phyloP scores from a whole-genome alignment of 2,888 invertebrate genomes.

The Mystacides longicornis region DNA sequence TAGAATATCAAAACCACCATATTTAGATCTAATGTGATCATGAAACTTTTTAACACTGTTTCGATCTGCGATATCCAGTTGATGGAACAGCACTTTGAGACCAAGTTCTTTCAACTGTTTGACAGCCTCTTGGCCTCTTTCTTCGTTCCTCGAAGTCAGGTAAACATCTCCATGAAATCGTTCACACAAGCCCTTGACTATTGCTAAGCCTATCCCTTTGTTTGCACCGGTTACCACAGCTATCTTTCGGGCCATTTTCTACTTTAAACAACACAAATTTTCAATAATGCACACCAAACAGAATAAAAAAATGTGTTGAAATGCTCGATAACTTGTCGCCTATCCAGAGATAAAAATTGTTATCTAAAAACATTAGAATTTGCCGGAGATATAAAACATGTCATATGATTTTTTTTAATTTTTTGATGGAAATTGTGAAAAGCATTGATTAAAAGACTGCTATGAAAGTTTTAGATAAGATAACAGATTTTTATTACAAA shows the following conservation, averaged over 20 bases:
- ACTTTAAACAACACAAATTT: no score
- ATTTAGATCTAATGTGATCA: conserved; percentile 49
- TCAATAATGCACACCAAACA: no score
- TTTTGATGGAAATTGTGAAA: no score
- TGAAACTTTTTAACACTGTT: conserved; percentile 52
- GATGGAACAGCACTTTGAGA: conserved; percentile 46
- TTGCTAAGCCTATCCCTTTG: conserved; percentile 63
- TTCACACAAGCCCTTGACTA: conserved; percentile 59
- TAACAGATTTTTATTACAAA: no score
- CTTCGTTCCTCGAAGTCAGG: conserved; percentile 56
- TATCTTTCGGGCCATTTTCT: conserved; percentile 31
- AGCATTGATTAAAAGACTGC: no score
- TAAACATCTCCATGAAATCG: conserved; percentile 62
- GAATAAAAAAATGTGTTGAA: no score
- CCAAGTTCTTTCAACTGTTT: conserved; percentile 49
- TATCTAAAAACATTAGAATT: no score
- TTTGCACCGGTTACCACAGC: conserved; percentile 60
- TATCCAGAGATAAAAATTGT: no score
- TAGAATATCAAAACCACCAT: conserved; percentile 63
- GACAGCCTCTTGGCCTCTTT: conserved; percentile 52
- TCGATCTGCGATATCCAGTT: conserved; percentile 57
- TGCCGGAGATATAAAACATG: no score
- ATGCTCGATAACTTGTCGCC: no score
- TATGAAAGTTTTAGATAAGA: no score
- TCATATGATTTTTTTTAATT: no score